phyloP scores from a whole-genome alignment of 1,140 invertebrate species.

The Drosophila mayri region DNA sequence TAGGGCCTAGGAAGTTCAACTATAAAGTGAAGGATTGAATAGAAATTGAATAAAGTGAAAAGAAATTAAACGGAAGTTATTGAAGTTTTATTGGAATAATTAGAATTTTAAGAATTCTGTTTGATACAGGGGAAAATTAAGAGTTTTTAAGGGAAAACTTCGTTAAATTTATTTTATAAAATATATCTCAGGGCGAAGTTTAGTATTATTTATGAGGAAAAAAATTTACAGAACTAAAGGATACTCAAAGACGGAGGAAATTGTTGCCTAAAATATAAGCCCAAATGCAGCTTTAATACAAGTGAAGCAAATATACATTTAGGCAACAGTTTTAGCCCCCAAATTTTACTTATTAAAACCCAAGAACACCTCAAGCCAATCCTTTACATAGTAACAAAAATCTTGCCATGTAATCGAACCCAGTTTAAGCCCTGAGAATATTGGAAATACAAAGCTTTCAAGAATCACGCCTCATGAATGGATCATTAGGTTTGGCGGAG shows the following conservation, averaged over 20 bases:
- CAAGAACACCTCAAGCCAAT: neutral
- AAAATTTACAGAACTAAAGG: no score
- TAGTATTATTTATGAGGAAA: no score
- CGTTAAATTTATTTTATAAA: no score
- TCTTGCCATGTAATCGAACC: neutral
- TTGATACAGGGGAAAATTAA: no score
- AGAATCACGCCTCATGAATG: conserved; percentile 19
- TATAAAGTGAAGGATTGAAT: neutral
- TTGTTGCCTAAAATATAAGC: neutral
- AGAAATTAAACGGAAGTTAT: neutral
- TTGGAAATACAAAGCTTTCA: conserved; percentile 4
- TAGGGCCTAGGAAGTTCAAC: conserved; percentile 24
- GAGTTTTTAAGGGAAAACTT: no score
- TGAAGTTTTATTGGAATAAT: neutral
- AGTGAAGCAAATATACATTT: neutral
- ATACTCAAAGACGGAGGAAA: no score
- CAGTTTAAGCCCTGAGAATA: conserved; percentile 4
- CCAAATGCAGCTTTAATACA: neutral
- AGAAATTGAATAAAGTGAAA: conserved; percentile 20
- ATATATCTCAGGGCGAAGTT: no score
- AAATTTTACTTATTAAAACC: neutral
- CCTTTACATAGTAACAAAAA: neutral
- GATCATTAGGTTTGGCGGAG: conserved; percentile 8
- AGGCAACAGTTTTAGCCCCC: neutral
- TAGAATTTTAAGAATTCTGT: neutral